Conservation (phyloP, 2,888 invertebrate genomes). For the Ethmia dodecea region DNA sequence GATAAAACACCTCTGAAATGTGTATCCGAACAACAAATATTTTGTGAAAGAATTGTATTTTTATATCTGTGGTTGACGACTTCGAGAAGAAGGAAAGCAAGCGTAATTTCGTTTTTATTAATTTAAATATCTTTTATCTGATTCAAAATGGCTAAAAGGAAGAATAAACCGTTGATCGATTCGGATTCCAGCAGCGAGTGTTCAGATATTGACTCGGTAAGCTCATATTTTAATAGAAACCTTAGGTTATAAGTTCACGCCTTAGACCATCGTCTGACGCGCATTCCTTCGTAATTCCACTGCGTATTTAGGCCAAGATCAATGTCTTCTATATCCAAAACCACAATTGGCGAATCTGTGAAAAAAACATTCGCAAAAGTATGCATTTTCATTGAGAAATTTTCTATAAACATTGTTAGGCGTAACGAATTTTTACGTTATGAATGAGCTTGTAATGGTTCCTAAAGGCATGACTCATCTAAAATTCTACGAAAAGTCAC, state of each 20-base stretch:
- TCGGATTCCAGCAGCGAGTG: slow-evolving; percentile 90
- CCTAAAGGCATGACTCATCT: slow-evolving; percentile 25
- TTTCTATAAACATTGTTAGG: slow-evolving; percentile 5
- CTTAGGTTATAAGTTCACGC: slow-evolving; percentile 45
- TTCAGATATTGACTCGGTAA: slow-evolving; percentile 91
- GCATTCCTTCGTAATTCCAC: slow-evolving; percentile 51
- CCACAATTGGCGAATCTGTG: slow-evolving; percentile 37
- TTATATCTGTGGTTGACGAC: slow-evolving; percentile 5
- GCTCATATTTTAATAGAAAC: slow-evolving; percentile 44
- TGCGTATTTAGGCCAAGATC: slow-evolving; percentile 65
- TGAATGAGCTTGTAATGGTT: slow-evolving; percentile 21
- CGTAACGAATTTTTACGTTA: slow-evolving; percentile 1
- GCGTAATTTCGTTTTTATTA: slow-evolving; percentile 29
- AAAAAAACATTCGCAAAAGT: slow-evolving; percentile 16
- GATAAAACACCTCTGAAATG: too few relatives aligned
- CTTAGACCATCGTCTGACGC: slow-evolving; percentile 22
- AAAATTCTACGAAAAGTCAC: slow-evolving; percentile 9
- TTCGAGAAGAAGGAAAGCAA: slow-evolving; percentile 20
- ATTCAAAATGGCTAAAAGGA: slow-evolving; percentile 86
- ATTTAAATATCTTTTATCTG: slow-evolving; percentile 24
- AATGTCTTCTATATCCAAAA: slow-evolving; percentile 48
- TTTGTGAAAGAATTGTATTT: neutral
- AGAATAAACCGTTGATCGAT: slow-evolving; percentile 89
- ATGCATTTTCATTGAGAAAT: neutral
- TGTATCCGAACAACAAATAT: slow-evolving; percentile 1